phyloP scores from a whole-genome alignment of 2,113 vertebrate species.

The Hiodon alosoides region DNA sequence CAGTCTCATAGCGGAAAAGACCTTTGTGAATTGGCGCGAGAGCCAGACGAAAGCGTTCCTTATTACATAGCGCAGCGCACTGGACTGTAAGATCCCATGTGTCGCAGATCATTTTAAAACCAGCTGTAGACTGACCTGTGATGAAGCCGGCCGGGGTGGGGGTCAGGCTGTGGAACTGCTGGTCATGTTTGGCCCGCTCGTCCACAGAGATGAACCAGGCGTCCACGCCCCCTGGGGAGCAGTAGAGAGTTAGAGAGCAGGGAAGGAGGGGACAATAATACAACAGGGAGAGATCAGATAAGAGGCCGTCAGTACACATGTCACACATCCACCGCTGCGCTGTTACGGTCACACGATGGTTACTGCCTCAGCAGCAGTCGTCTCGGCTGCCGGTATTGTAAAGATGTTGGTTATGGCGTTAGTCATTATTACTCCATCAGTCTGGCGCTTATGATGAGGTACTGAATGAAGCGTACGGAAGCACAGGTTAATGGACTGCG shows the following conservation, averaged over 20 bases:
- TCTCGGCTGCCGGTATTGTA: no score
- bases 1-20: no score
- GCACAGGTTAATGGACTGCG: no score
- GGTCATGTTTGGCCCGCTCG: conserved; percentile 94
- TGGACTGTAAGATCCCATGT: background rate
- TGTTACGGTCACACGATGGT: background rate
- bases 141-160: conserved; percentile 85
- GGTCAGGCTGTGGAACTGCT: conserved; percentile 94
- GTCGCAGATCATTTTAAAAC: background rate
- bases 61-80: no score
- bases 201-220: conserved; percentile 93
- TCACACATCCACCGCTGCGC: background rate
- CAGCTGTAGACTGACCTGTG: conserved; percentile 67
- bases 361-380: no score
- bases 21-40: background rate
- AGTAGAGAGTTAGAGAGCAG: background rate
- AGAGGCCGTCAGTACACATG: background rate
- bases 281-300: background rate
- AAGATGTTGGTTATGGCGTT: no score
- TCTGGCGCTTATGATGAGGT: no score
- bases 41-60: background rate
- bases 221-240: conserved; percentile 74
- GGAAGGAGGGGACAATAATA: background rate
- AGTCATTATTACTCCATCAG: no score
- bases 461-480: no score